Percentiles rank a stretch among this genome's conserved stretches.
phyloP scores from a whole-genome alignment of 2,888 invertebrate species.

The Belgica antarctica region DNA sequence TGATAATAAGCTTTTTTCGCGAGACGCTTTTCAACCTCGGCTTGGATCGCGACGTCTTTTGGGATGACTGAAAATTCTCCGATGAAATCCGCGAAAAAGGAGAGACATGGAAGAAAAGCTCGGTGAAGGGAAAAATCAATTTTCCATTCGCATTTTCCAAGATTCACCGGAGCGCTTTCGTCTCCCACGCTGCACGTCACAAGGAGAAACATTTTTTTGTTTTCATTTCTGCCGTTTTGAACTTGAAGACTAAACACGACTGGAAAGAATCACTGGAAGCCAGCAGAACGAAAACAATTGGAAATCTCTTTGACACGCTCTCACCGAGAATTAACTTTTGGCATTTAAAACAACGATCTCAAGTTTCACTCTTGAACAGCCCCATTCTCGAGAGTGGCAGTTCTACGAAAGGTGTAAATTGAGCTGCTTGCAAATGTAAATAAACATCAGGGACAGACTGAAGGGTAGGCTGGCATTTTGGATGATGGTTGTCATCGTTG shows the following conservation, averaged over 20 bases:
- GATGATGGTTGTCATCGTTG: no score
- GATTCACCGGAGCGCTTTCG: neutral
- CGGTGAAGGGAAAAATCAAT: neutral
- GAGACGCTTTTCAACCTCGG: neutral
- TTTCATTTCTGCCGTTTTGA: neutral
- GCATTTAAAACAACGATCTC: no score
- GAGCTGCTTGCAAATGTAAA: no score
- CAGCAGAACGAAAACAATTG: neutral
- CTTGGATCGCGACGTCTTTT: conserved; percentile 7
- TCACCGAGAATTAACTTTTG: no score
- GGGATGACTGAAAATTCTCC: conserved; percentile 1
- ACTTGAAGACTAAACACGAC: neutral
- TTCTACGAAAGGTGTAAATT: no score
- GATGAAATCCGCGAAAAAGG: neutral
- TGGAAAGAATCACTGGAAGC: conserved; percentile 5
- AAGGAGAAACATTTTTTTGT: conserved; percentile 8
- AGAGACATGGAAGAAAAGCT: conserved; percentile 20
- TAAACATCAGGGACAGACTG: no score
- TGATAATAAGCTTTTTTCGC: neutral
- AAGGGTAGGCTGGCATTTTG: no score
- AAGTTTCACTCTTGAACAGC: no score
- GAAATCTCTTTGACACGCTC: no score
- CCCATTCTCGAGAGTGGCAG: no score
- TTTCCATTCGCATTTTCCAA: neutral
- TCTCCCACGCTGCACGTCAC: neutral